These are phyloP conservation scores for Drosophila pullipes DNA, from an alignment of 2,888 invertebrate genomes.

Conservation along the genomic window DNA sequence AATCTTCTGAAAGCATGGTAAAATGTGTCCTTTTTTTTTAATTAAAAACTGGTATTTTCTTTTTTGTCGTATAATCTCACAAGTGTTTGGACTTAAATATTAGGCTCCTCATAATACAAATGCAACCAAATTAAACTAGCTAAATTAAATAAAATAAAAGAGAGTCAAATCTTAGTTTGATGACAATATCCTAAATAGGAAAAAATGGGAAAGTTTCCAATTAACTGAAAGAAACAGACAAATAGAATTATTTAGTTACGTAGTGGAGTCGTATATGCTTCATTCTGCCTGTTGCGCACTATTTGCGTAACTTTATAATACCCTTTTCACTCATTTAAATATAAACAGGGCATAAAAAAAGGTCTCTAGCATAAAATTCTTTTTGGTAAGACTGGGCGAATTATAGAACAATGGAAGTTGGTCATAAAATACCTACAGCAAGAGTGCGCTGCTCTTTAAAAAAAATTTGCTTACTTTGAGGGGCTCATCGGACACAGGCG, in stretches of 20 bases:
- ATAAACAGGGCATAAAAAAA: conserved; percentile 4
- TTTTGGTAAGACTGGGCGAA: conserved; percentile 4
- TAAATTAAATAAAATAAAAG: conserved; percentile 7
- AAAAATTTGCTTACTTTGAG: conserved; percentile 30
- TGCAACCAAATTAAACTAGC: conserved; percentile 15
- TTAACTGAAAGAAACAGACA: background rate
- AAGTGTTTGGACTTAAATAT: background rate
- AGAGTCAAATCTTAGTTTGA: background rate
- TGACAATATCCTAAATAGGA: background rate
- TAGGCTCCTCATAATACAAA: background rate
- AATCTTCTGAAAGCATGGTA: background rate
- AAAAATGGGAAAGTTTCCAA: background rate
- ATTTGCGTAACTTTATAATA: background rate
- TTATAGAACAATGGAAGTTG: conserved; percentile 5
- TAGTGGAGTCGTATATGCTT: background rate
- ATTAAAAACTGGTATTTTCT: background rate
- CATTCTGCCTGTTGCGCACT: background rate
- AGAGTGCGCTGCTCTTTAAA: background rate
- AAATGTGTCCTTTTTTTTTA: background rate
- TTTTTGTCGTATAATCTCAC: background rate
- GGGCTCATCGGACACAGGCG: conserved; percentile 1
- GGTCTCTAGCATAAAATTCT: conserved; percentile 7
- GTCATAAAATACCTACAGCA: background rate
- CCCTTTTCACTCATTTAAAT: background rate
- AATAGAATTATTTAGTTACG: background rate